Base-by-base conservation (phyloP, 2,888 invertebrate genomes). In the Scaptomyza reducta region DNA sequence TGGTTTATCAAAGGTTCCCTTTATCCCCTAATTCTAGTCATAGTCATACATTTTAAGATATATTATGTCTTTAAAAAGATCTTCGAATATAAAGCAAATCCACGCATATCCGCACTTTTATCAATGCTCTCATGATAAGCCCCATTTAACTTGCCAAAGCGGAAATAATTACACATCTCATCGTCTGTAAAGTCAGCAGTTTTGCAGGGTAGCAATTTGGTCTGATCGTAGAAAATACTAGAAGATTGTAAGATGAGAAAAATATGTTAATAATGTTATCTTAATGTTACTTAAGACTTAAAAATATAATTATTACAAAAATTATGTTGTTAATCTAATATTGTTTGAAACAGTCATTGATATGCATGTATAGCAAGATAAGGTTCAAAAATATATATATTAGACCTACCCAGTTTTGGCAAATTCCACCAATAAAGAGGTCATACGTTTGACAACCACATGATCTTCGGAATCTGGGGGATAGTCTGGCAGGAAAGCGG, bases 381-480 rank as follows among this genome's bases (percentile, higher is more conserved):
- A 18, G 31, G 31, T 31, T 10, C 3, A 5, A 11, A 11, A 41
- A 18, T 18, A 5, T 10, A 40, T 4, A 10, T 29, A 11, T 2
- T 3, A 16, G n/a, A 29, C 83, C 77, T 88, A 93, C 93, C 93
- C 92, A 29, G 89, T 90, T 65, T 74, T 91, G 5, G 92, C 92
- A 79, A 93, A 93, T 45, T 92, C 90, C 0, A 92, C 91, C 90
- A 92, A 92, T 4, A 92, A 61, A 2, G 89, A 77, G 1, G 93
- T 89, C 75, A 93, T 75, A 0, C 85, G 78, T 33, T 90, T 79
- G 3, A 90, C 88, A 60, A 93, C 83, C 46, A 76, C 54, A 1
- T 90, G 80, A 60, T 93, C 92, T 1, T 67, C 74, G 0, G 90
- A 88, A 9, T 79, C 74, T 22, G 72, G 70, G 5, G 77, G 70